Base-by-base conservation (phyloP, 2,113 vertebrate species). In the Leptobrachium ailaonicum region DNA sequence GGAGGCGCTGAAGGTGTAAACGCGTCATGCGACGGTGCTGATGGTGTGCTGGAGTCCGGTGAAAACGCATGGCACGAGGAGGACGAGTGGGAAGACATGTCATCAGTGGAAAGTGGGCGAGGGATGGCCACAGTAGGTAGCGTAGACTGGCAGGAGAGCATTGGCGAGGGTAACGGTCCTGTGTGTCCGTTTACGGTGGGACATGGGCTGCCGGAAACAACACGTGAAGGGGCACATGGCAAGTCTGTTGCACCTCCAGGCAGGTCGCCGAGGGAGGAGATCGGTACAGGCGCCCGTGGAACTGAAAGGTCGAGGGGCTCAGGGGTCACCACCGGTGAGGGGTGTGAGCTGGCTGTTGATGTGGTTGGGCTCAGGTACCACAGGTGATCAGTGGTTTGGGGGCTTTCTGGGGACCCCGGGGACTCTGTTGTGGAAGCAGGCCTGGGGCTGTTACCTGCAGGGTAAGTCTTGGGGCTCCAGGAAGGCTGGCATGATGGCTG, bases 1-100 rank as follows among this genome's bases (percentile, higher is more conserved):
- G 84, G 91, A 91, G 0, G 88, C 87, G 64, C 90, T 87, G n/a
- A 87, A 88, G 11, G 85, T 41, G 3, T 88, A 82, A 41, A 85
- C 82, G 41, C 80, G 83, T 1, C 81, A 71, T 50, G 85, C 81
- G 40, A 82, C 45, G 54, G 73, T 69, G 58, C 80, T 78, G 77
- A 82, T 73, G 82, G 85, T 5, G 45, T 5, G 0, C 50, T 9
- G 9, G 71, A 56, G 6, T 75, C 79, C 88, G 87, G 76, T n/a
- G 76, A 82, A 71, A 66, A 58, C 41, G 69, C 50, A 41, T 66
- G 71, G 14, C 77, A 80, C 11, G 81, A 41, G n/a, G 83, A 82
- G 40, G 82, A 74, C 13, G 72, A 78, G 5, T 47, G 58, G 74
- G 84, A 83, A 43, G 80, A 81, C 40, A 82, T 76, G 8, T 82